These are phyloP conservation scores for Amphipoea oculea DNA, from an alignment of 2,888 invertebrate genomes.

Conservation along the genomic window DNA sequence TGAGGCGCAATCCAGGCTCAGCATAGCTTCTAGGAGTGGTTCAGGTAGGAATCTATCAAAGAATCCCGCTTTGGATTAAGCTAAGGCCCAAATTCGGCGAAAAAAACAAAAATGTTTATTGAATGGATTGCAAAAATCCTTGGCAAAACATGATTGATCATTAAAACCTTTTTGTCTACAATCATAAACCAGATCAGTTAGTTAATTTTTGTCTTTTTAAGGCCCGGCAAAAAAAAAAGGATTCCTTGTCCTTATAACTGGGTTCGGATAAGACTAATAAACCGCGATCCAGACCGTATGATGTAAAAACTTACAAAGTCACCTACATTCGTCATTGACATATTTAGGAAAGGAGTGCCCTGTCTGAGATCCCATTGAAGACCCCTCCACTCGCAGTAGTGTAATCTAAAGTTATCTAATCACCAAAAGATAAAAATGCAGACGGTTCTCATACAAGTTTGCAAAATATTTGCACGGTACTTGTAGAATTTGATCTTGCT, in stretches of 20 bases:
- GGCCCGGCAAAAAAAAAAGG: neutral
- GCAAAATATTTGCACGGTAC: slow-evolving; percentile 15
- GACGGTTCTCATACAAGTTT: slow-evolving; percentile 10
- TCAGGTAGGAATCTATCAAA: slow-evolving; percentile 77
- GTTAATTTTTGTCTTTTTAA: neutral
- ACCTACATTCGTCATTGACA: slow-evolving; percentile 15
- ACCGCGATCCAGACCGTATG: neutral
- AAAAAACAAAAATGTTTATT: neutral
- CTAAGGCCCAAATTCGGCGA: no score
- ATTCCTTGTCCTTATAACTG: neutral
- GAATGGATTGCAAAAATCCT: neutral
- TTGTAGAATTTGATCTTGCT: slow-evolving; percentile 1
- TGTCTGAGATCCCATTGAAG: slow-evolving; percentile 7
- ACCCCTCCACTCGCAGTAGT: neutral
- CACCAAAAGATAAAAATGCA: slow-evolving; percentile 44
- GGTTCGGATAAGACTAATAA: neutral
- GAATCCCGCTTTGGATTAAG: neutral
- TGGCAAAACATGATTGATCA: neutral
- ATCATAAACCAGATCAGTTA: neutral
- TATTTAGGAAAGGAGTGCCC: slow-evolving; percentile 29
- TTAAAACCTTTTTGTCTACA: neutral
- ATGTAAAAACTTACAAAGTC: slow-evolving; percentile 8
- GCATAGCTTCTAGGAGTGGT: slow-evolving; percentile 86
- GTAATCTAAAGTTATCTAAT: slow-evolving; percentile 43
- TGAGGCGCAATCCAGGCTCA: slow-evolving; percentile 89